Evolutionary conservation across 2,797 vertebrate species (phyloP).

Genomic region (Sebastes nivosus): DNA sequence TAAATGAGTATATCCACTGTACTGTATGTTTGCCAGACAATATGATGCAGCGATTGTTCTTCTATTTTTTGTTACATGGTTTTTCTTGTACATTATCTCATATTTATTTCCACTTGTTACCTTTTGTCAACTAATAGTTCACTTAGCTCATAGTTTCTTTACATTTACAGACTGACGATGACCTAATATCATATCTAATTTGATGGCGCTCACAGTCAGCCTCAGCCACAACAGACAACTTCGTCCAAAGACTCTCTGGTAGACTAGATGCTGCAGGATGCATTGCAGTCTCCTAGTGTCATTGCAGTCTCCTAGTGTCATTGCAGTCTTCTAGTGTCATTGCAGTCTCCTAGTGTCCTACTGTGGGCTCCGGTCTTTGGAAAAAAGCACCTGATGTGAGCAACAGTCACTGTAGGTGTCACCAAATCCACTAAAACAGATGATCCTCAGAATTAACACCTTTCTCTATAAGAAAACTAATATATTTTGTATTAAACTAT

Average conservation of each 20-base stretch:
- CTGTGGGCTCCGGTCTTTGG: not conserved
- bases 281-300: not conserved
- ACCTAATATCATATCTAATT: not conserved
- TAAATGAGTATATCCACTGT: not conserved
- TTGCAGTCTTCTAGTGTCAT: not conserved
- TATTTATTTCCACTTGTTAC: not conserved
- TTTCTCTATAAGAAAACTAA: not conserved
- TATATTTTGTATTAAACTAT: not conserved
- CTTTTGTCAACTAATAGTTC: not conserved
- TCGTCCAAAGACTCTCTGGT: not conserved
- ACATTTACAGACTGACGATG: not conserved
- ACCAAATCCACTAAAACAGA: not conserved
- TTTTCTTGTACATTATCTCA: not conserved
- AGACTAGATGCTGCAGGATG: not conserved
- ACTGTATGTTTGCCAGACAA: not conserved
- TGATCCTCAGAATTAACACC: not conserved
- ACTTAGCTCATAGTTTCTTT: not conserved
- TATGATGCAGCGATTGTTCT: not conserved
- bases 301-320: not conserved
- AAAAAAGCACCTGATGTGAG: not conserved
- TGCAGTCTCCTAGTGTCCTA: not conserved
- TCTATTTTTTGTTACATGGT: not conserved
- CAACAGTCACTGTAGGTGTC: not conserved
- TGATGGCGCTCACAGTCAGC: not conserved
- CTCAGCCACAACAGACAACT: not conserved